Base-by-base conservation (phyloP, 1,140 invertebrate species). In the Orius laevigatus region DNA sequence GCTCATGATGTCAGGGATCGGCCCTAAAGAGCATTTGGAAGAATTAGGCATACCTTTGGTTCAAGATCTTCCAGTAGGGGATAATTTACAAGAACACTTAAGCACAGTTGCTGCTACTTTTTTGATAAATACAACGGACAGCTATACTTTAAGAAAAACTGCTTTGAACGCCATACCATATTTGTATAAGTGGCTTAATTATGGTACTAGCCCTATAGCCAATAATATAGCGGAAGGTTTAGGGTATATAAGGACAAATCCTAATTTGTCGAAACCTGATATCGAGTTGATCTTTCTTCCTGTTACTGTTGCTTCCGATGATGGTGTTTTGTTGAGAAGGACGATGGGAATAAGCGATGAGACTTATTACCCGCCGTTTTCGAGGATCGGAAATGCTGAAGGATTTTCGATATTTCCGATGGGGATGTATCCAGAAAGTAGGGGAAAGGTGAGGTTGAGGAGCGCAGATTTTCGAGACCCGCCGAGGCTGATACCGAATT, bases 21-120 rank as follows among this genome's bases (percentile, higher is more conserved):
- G 53, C 0, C 53, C 44, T 16, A 45, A 15, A 15, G 42, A 52
- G 0, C 48, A 51, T 45, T 35, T 54, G 20, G 41, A 52, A 11
- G 8, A 45, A 14, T 19, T 53, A 25, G 42, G 41, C 14, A 78
- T 87, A 18, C 53, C 49, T 2, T 65, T 66, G 5, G 62, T 67
- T 0, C 48, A 66, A 16, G 60, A 65, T 9, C 69, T 81, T 45
- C 70, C 72, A 0, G 75, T 78, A 2, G 77, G 76, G 5, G 48
- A 69, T 32, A 73, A 75, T 58, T 67, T 78, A 45, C 73, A 78
- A 59, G 79, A 83, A 58, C 81, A 84, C 57, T 58, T 78, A 19
- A 83, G 79, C 0, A 71, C 79, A 40, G 74, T 74, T 15, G 75
- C 73, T 1, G 63, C 83, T 39, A 74, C 73, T 0, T 83, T 81